Evolutionary conservation across 2,888 invertebrate genomes (phyloP).

Genomic region (Girardia tigrina): DNA sequence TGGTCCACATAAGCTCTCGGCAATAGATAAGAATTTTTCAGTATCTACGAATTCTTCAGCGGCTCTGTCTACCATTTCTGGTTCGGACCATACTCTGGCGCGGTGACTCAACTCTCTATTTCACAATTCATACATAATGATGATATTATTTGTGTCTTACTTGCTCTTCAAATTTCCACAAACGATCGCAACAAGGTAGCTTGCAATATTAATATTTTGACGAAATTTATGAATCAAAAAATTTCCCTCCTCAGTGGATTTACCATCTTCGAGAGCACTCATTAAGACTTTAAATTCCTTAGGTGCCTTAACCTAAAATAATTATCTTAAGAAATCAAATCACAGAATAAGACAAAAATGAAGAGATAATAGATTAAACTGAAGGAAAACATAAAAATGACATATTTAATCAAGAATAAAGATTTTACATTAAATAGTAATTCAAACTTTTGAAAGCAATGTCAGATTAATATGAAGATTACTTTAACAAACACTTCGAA

Average conservation of each 20-base stretch:
- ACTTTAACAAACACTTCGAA: too few relatives aligned
- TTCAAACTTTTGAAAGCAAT: too few relatives aligned
- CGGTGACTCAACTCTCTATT: conserved; percentile 62
- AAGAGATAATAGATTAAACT: too few relatives aligned
- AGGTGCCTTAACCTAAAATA: conserved; percentile 60
- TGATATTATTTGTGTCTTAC: conserved; percentile 38
- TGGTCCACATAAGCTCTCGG: conserved; percentile 69
- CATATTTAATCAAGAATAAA: too few relatives aligned
- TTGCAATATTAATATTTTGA: conserved; percentile 64
- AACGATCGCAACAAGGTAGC: conserved; percentile 76
- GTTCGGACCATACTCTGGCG: conserved; percentile 76
- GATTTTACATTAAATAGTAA: too few relatives aligned
- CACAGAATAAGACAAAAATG: too few relatives aligned
- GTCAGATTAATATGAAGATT: too few relatives aligned
- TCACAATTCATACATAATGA: too few relatives aligned
- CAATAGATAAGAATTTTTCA: conserved; percentile 52
- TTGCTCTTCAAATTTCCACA: conserved; percentile 61
- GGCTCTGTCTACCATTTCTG: conserved; percentile 65
- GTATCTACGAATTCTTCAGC: conserved; percentile 73
- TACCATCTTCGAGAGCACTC: conserved; percentile 63
- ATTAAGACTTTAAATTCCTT: conserved; percentile 66
- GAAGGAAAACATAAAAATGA: too few relatives aligned
- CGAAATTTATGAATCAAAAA: conserved; percentile 55
- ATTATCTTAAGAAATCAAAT: too few relatives aligned
- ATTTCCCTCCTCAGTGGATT: conserved; percentile 48